phyloP scores from a whole-genome alignment of 2,888 invertebrate species.

The Diarsia mendica region DNA sequence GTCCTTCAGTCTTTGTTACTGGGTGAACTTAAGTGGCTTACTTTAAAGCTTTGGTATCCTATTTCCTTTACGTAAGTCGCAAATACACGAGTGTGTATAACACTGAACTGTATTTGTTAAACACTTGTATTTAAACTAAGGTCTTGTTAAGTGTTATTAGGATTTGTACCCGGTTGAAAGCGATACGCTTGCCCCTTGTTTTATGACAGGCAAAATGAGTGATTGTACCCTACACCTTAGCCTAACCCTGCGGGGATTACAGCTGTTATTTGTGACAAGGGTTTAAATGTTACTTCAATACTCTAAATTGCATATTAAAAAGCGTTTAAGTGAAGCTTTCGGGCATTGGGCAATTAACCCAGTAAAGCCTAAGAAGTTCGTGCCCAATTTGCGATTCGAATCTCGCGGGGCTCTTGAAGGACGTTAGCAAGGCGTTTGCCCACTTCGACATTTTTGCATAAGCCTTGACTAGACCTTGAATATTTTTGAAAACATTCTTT shows the following conservation, averaged over 20 bases:
- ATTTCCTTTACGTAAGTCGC: conserved; percentile 12
- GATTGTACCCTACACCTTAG: neutral
- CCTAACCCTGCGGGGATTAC: neutral
- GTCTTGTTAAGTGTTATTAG: neutral
- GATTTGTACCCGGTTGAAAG: neutral
- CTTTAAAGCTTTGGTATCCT: conserved; percentile 34
- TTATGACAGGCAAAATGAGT: neutral
- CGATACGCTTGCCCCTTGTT: neutral
- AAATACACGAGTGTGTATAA: neutral
- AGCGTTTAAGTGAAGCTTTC: conserved; percentile 14
- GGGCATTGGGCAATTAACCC: conserved; percentile 40
- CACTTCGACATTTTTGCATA: conserved; percentile 26
- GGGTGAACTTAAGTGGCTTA: conserved; percentile 43
- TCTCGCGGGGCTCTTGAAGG: conserved; percentile 32
- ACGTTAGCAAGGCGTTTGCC: conserved; percentile 11
- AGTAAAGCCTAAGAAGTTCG: conserved; percentile 35
- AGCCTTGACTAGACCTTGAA: conserved; percentile 24
- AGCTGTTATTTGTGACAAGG: neutral
- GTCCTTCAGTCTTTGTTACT: conserved; percentile 49
- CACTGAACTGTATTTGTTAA: neutral
- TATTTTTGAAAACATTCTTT: conserved; percentile 6
- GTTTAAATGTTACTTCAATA: neutral
- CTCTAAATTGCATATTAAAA: conserved; percentile 21
- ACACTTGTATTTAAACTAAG: neutral
- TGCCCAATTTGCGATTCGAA: conserved; percentile 41